Conservation (phyloP, 2,113 vertebrate species). For the Apus apus region DNA sequence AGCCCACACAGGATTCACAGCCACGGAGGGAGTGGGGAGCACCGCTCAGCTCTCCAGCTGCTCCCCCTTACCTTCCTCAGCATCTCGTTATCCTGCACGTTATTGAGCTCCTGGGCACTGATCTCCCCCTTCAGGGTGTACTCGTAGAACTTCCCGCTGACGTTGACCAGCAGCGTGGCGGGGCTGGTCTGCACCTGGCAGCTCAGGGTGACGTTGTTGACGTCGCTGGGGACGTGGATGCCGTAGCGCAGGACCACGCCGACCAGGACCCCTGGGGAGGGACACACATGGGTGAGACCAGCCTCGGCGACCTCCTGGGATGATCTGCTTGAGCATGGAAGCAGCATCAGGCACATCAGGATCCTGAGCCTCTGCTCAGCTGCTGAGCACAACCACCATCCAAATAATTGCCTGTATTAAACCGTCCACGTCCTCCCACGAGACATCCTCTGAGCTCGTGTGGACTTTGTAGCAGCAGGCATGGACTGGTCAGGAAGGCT, state of each 20-base stretch:
- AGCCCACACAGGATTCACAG: fast-evolving
- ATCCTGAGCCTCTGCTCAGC: background rate
- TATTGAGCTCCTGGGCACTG: constrained; percentile 81
- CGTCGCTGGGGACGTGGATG: constrained; percentile 89
- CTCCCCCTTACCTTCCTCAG: constrained; percentile 87
- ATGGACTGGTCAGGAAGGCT: background rate
- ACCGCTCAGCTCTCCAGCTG: fast-evolving
- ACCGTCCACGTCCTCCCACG: fast-evolving
- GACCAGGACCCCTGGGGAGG: constrained; percentile 86
- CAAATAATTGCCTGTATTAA: fast-evolving
- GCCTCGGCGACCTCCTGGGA: fast-evolving
- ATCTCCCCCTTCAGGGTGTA: constrained; percentile 96
- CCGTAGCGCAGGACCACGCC: constrained; percentile 93
- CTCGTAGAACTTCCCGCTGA: constrained; percentile 94
- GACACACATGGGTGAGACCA: background rate
- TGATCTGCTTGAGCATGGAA: fast-evolving
- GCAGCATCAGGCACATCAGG: background rate
- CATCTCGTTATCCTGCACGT: constrained; percentile 95
- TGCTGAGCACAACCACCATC: background rate
- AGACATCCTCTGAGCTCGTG: fast-evolving
- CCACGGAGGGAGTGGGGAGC: background rate
- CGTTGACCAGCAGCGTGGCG: constrained; percentile 90
- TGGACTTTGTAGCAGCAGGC: background rate
- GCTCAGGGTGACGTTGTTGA: constrained; percentile 87
- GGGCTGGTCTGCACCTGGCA: constrained; percentile 91